These are phyloP conservation scores for Urocyon cinereoargenteus DNA, from an alignment of 2,797 vertebrate genomes.

Conservation along the genomic window DNA sequence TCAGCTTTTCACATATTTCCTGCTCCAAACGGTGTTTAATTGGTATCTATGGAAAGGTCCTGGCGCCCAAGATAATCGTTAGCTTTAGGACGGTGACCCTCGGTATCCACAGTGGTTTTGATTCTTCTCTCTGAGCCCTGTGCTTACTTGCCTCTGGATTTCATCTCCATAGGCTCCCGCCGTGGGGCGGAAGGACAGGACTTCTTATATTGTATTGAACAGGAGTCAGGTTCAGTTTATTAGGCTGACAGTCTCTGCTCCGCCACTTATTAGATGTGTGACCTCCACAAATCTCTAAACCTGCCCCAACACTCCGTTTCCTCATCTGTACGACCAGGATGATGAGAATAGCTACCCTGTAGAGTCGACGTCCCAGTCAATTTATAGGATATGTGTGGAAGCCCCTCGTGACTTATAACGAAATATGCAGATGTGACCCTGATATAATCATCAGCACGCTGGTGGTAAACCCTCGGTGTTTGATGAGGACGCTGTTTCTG, in stretches of 20 bases:
- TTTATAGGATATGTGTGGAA: not conserved
- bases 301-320: not conserved
- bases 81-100: slow-evolving; percentile 32
- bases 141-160: slow-evolving; percentile 15
- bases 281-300: slow-evolving; percentile 56
- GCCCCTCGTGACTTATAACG: not conserved
- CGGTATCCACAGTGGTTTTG: not conserved
- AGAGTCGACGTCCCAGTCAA: not conserved
- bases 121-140: slow-evolving; percentile 51
- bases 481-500: not conserved
- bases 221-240: slow-evolving; percentile 61
- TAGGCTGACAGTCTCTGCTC: not conserved
- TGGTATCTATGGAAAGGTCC: slow-evolving; percentile 61
- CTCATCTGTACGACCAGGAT: not conserved
- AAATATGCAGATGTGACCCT: not conserved
- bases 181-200: not conserved
- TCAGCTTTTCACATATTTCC: slow-evolving; percentile 49
- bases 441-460: not conserved
- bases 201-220: slow-evolving; percentile 56
- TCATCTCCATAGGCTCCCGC: slow-evolving; percentile 40
- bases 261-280: slow-evolving; percentile 49
- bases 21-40: slow-evolving; percentile 64
- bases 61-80: slow-evolving; percentile 38
- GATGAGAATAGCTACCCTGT: not conserved
- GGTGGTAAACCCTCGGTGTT: not conserved